A percentile compares a stretch with the other conserved stretches of the same genome.
phyloP scores from a whole-genome alignment of 2,888 invertebrate species.

The Archaeoteleia sp. region DNA sequence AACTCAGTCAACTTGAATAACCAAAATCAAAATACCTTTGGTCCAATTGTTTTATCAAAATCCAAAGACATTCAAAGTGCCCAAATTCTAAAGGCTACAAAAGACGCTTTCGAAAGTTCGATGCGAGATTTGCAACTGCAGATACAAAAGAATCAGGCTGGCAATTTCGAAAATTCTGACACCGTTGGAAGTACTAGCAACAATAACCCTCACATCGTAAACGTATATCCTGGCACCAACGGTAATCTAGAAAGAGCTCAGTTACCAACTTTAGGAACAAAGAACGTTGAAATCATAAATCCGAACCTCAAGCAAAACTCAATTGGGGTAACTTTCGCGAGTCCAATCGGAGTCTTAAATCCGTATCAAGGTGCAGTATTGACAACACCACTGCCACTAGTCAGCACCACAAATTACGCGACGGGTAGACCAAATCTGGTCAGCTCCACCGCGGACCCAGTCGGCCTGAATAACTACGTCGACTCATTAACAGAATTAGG shows the following conservation, averaged over 20 bases:
- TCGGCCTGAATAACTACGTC: slow-evolving; percentile 61
- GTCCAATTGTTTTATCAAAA: slow-evolving; percentile 39
- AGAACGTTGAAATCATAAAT: slow-evolving; percentile 70
- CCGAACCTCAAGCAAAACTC: slow-evolving; percentile 67
- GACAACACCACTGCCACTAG: slow-evolving; percentile 70
- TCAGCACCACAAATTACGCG: slow-evolving; percentile 64
- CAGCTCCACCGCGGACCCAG: slow-evolving; percentile 52
- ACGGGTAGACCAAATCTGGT: slow-evolving; percentile 59
- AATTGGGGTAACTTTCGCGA: slow-evolving; percentile 58
- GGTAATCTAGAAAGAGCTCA: slow-evolving; percentile 60
- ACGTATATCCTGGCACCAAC: slow-evolving; percentile 42
- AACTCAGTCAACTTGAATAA: slow-evolving; percentile 49
- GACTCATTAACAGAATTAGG: slow-evolving; percentile 65
- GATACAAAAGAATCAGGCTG: slow-evolving; percentile 58
- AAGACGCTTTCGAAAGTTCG: slow-evolving; percentile 61
- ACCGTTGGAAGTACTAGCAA: slow-evolving; percentile 62
- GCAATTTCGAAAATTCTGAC: slow-evolving; percentile 59
- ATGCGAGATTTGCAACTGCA: slow-evolving; percentile 64
- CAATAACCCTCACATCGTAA: slow-evolving; percentile 56
- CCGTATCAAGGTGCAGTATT: slow-evolving; percentile 65
- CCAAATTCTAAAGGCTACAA: slow-evolving; percentile 60
- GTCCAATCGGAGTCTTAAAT: slow-evolving; percentile 59
- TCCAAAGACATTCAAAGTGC: slow-evolving; percentile 56
- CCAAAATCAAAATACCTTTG: slow-evolving; percentile 56
- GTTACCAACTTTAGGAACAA: slow-evolving; percentile 65